Conservation (phyloP, 2,797 vertebrate species). For the Anomalospiza imberbis region DNA sequence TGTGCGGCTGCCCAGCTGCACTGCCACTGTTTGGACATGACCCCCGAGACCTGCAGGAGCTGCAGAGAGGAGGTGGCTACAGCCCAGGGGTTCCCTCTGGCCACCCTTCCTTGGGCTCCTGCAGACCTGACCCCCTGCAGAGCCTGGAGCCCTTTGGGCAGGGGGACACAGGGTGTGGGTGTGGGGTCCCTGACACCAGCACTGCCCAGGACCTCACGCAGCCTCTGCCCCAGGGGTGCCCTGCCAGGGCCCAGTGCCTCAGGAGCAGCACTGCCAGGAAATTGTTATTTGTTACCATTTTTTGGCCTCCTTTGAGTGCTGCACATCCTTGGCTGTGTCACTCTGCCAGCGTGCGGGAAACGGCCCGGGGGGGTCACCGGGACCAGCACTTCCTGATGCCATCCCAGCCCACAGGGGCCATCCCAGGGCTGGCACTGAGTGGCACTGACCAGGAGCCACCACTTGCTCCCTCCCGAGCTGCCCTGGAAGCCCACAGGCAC, state of each 20-base stretch:
- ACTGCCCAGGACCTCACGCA: not conserved
- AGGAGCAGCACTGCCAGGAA: not conserved
- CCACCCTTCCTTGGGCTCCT: not conserved
- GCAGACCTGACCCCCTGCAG: not conserved
- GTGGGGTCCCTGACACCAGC: rapidly evolving
- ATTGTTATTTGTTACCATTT: no score
- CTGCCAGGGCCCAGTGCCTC: no score
- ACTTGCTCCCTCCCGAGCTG: not conserved
- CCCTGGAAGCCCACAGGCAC: not conserved
- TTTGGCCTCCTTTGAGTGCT: not conserved
- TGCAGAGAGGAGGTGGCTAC: not conserved
- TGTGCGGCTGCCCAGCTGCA: rapidly evolving
- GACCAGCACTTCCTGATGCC: not conserved
- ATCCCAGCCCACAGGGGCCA: not conserved
- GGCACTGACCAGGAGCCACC: not conserved
- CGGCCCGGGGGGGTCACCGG: rapidly evolving
- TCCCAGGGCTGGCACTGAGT: not conserved
- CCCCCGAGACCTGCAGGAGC: not conserved
- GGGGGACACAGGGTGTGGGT: not conserved
- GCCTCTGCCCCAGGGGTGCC: not conserved
- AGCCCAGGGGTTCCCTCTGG: no score
- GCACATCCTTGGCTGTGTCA: not conserved
- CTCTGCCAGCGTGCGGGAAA: rapidly evolving
- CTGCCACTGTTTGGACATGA: not conserved
- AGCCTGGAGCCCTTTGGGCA: not conserved